Evolutionary conservation across 2,888 invertebrate species (phyloP).

Genomic region (Noctua janthina): DNA sequence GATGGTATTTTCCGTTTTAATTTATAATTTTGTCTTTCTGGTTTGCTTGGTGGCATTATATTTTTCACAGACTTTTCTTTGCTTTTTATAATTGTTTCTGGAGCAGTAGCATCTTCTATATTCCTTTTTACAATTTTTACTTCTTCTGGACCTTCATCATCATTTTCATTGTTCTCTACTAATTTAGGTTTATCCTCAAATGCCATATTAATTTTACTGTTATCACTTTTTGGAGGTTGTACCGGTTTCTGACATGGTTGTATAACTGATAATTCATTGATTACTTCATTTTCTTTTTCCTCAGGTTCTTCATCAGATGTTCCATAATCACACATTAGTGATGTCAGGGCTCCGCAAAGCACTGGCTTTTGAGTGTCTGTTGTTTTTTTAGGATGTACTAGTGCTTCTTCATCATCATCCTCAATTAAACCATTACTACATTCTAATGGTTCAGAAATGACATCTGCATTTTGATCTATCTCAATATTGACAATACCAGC

Average conservation of each 20-base stretch:
- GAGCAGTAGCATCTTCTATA: slow-evolving; percentile 51
- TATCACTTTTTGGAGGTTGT: slow-evolving; percentile 2
- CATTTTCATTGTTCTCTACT: slow-evolving; percentile 59
- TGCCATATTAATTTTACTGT: slow-evolving; percentile 3
- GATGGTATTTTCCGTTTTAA: slow-evolving; percentile 81
- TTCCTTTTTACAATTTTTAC: slow-evolving; percentile 62
- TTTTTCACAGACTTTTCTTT: slow-evolving; percentile 35
- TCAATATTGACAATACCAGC: slow-evolving; percentile 84
- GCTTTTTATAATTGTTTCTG: slow-evolving; percentile 42
- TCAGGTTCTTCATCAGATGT: slow-evolving; percentile 86
- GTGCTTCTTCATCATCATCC: slow-evolving; percentile 79
- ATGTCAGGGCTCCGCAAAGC: slow-evolving; percentile 89
- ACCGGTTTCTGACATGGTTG: neutral
- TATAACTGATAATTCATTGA: slow-evolving; percentile 1
- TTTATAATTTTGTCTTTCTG: slow-evolving; percentile 55
- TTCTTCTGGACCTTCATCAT: slow-evolving; percentile 61
- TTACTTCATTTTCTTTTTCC: slow-evolving; percentile 35
- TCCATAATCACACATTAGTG: slow-evolving; percentile 90
- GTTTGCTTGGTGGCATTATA: slow-evolving; percentile 33
- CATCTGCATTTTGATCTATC: slow-evolving; percentile 71
- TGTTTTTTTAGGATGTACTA: slow-evolving; percentile 22
- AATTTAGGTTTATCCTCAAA: slow-evolving; percentile 16
- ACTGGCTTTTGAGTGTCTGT: slow-evolving; percentile 65
- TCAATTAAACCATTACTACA: slow-evolving; percentile 77
- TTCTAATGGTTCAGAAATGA: slow-evolving; percentile 48